These are phyloP conservation scores for Eupelmus urozonus DNA, from an alignment of 2,888 invertebrate genomes.

Conservation along the genomic window DNA sequence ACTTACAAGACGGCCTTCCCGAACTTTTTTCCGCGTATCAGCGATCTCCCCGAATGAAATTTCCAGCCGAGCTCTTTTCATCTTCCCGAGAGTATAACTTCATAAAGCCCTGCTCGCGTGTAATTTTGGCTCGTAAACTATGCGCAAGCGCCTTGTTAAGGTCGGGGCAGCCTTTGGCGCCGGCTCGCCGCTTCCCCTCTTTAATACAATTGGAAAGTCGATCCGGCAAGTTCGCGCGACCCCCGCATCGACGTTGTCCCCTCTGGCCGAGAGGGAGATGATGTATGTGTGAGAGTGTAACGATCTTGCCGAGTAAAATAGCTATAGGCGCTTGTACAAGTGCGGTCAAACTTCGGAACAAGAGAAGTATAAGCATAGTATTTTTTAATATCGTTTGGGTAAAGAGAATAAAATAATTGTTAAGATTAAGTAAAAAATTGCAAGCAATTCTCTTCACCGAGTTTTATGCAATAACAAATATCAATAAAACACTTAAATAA, in stretches of 20 bases:
- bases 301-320: constrained; percentile 14
- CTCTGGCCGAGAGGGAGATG: background rate
- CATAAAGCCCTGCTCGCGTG: constrained; percentile 19
- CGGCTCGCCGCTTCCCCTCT: constrained; percentile 33
- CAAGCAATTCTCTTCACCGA: no score
- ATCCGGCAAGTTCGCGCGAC: constrained; percentile 38
- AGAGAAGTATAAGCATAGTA: background rate
- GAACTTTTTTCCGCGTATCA: constrained; percentile 28
- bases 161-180: constrained; percentile 7
- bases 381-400: no score
- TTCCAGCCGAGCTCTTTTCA: constrained; percentile 31
- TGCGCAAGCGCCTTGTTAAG: constrained; percentile 50
- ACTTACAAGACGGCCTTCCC: constrained; percentile 7
- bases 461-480: no score
- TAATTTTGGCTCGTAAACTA: constrained; percentile 41
- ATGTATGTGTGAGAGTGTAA: background rate
- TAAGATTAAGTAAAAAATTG: no score
- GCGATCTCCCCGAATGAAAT: constrained; percentile 39
- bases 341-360: no score
- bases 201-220: constrained; percentile 63
- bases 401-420: no score
- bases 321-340: no score
- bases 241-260: constrained; percentile 13
- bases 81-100: constrained; percentile 19
- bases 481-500: no score